phyloP scores from a whole-genome alignment of 1,140 invertebrate genomes.

The Lycorma delicatula region DNA sequence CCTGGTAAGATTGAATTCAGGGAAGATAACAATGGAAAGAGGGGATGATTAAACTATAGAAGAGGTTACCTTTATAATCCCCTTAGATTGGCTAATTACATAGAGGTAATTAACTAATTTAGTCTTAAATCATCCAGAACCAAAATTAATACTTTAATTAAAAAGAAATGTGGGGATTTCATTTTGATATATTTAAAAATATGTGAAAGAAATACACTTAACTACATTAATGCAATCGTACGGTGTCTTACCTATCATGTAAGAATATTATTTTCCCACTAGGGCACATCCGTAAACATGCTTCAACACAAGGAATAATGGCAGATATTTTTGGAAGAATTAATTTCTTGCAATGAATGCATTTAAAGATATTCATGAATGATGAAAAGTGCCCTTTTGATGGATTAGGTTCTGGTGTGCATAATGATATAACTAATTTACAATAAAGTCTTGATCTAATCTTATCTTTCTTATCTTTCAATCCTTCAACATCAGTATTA shows the following conservation, averaged over 20 bases:
- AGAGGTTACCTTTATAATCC: no score
- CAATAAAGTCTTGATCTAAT: slow-evolving; percentile 73
- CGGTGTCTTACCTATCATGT: slow-evolving; percentile 26
- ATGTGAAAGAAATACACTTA: no score
- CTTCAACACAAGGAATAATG: slow-evolving; percentile 22
- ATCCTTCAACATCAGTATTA: slow-evolving; percentile 64
- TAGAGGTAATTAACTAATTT: no score
- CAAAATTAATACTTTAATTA: no score
- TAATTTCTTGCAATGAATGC: slow-evolving; percentile 51
- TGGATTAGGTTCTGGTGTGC: slow-evolving; percentile 58
- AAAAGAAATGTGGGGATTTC: no score
- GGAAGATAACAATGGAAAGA: no score
- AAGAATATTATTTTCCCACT: slow-evolving; percentile 22
- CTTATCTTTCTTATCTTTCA: slow-evolving; percentile 72
- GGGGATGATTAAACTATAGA: no score
- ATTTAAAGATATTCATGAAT: slow-evolving; percentile 56
- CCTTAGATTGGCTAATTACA: no score
- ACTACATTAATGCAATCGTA: no score
- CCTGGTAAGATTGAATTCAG: no score
- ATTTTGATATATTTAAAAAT: no score
- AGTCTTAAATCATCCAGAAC: no score
- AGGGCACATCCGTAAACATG: slow-evolving; percentile 20
- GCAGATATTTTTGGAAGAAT: slow-evolving; percentile 19
- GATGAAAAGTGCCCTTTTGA: slow-evolving; percentile 68
- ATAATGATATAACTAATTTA: slow-evolving; percentile 67